Base-by-base conservation (phyloP, 1,140 invertebrate genomes). In the Bombus turneri region DNA sequence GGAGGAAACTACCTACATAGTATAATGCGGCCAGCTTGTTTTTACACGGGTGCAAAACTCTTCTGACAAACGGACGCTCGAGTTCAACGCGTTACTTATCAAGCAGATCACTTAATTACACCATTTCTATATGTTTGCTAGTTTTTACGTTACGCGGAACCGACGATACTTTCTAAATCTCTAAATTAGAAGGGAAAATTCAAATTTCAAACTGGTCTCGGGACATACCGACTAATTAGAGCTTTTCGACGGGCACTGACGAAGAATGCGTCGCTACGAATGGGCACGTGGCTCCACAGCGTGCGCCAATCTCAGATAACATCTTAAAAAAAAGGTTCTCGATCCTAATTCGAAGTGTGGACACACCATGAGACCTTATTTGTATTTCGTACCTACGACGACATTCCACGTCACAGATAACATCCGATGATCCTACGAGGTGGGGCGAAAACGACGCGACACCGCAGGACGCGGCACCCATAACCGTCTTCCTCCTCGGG, bases 261-360 rank as follows among this genome's bases (percentile, higher is more conserved):
- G 81, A 57, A 64, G 69, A 86, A 81, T 81, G 66, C 53, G 77
- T n/a, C 47, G 41, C 41, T 85, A 82, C 69, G 53, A 22, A 28
- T 69, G 41, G 89, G 89, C 89, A 84, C 88, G 88, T 90, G 88
- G 88, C 87, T 79, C 64, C 76, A 5, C 79, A 41, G 87, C 88
- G 80, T 82, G 74, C 78, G 74, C 85, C 85, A 74, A 86, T 89
- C 83, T 66, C 57, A 86, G 90, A 92, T 91, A 92, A 86, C 62
- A 90, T 91, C 89, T 91, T n/a, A n/a, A 82, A 91, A 86, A 87
- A 86, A 88, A 53, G 78, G 69, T 89, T 83, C 81, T 81, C 87
- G 89, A 91, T 91, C 87, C 91, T 91, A 90, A 91, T 92, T 89
- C 86, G 72, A 86, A 83, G 89, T 83, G 87, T 88, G 81, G 91